These are phyloP conservation scores for Ambastaia sidthimunki DNA, from an alignment of 2,797 vertebrate genomes.

Conservation along the genomic window DNA sequence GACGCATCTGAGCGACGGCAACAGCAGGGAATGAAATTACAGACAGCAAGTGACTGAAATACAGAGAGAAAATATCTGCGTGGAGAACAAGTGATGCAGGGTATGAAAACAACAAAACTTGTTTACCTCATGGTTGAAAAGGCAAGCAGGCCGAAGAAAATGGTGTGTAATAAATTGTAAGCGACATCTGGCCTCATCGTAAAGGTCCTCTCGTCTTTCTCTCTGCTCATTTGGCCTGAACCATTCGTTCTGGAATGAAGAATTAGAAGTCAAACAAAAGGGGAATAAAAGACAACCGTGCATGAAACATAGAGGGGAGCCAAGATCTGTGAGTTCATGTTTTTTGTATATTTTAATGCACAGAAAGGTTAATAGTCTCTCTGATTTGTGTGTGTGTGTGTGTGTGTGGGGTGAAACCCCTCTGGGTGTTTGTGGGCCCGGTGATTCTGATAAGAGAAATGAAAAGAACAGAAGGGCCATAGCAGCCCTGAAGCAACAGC, in stretches of 20 bases:
- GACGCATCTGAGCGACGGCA: constrained; percentile 1
- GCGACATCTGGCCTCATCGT: constrained; percentile 84
- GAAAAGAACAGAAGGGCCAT: constrained; percentile 31
- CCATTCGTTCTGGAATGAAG: constrained; percentile 30
- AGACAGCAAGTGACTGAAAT: constrained; percentile 27
- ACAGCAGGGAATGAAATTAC: constrained; percentile 15
- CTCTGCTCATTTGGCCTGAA: constrained; percentile 37
- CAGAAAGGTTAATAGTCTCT: constrained; percentile 10
- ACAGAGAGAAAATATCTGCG: constrained; percentile 21
- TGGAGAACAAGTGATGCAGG: constrained; percentile 29
- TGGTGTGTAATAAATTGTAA: constrained; percentile 88
- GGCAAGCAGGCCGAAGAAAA: constrained; percentile 90
- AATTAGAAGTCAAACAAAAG: constrained; percentile 17
- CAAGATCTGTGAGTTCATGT: not conserved
- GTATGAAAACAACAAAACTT: constrained; percentile 41
- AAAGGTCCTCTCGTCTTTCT: constrained; percentile 61
- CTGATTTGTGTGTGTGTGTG: not conserved
- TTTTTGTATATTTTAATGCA: not conserved
- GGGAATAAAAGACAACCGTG: not conserved
- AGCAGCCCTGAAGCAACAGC: constrained; percentile 33
- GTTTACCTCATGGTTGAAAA: constrained; percentile 95
- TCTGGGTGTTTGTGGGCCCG: constrained; percentile 24
- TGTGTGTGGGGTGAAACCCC: not conserved
- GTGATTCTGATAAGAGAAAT: constrained; percentile 34
- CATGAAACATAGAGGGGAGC: constrained; percentile 37